Evolutionary conservation across 2,113 vertebrate species (phyloP).

Genomic region (Pseudorectes ferrugineus): DNA sequence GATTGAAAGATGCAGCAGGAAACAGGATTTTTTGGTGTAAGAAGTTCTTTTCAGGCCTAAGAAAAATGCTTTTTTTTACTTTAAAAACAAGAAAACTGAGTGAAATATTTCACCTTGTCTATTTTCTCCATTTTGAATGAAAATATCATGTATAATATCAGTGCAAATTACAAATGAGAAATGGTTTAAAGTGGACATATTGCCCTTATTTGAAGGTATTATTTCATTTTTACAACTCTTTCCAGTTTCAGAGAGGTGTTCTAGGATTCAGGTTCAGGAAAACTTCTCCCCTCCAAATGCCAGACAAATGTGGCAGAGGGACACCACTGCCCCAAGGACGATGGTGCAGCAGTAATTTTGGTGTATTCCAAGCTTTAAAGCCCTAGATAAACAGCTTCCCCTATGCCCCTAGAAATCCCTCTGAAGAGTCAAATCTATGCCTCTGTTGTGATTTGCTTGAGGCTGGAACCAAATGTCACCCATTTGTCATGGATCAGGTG

Average conservation of each 20-base stretch:
- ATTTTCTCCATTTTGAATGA: not conserved
- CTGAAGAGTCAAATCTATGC: not conserved
- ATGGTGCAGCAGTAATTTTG: not conserved
- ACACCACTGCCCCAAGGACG: fast-evolving
- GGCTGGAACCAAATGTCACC: not conserved
- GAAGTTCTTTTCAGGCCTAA: not conserved
- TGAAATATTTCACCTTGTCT: not conserved
- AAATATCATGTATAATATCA: not conserved
- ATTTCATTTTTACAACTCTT: not conserved
- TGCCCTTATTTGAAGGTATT: not conserved
- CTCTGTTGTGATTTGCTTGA: not conserved
- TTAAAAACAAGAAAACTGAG: not conserved
- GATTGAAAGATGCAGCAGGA: not conserved
- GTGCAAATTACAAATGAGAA: not conserved
- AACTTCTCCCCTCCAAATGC: not conserved
- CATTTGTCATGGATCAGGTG: not conserved
- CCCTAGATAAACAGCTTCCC: not conserved
- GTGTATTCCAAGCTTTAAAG: not conserved
- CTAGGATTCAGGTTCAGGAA: not conserved
- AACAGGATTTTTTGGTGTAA: not conserved
- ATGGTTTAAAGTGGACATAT: not conserved
- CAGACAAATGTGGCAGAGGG: not conserved
- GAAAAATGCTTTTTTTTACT: not conserved
- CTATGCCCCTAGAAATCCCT: not conserved
- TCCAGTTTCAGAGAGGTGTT: not conserved